These are phyloP conservation scores for Odontothrips loti DNA, from an alignment of 2,888 invertebrate genomes.

Conservation along the genomic window DNA sequence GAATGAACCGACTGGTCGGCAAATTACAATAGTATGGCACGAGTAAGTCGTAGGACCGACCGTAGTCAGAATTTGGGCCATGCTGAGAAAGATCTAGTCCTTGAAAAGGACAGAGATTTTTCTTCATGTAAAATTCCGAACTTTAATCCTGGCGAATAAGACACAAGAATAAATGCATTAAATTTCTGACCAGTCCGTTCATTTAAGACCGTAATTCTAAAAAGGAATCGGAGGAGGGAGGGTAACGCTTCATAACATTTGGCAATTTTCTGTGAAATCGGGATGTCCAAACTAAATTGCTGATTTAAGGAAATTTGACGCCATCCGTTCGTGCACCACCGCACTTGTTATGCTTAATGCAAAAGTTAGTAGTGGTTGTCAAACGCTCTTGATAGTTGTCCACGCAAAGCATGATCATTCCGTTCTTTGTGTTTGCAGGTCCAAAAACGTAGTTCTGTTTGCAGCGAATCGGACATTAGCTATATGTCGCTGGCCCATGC, in stretches of 20 bases:
- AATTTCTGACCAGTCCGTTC: not conserved
- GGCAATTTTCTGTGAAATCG: not conserved
- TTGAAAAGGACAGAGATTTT: too few species aligned
- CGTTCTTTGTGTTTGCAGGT: not conserved
- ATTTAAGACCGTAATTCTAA: not conserved
- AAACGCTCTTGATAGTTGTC: not conserved
- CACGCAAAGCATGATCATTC: not conserved
- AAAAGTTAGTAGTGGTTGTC: not conserved
- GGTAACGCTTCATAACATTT: slow-evolving; percentile 9
- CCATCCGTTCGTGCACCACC: not conserved
- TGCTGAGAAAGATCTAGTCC: too few species aligned
- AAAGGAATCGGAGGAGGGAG: slow-evolving; percentile 19
- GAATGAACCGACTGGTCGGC: not conserved
- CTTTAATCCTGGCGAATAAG: not conserved
- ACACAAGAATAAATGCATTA: not conserved
- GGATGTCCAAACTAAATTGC: not conserved
- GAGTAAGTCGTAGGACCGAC: not conserved
- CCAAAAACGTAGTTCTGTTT: not conserved
- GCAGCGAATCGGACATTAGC: not conserved
- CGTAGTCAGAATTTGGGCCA: not conserved
- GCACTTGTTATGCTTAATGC: not conserved
- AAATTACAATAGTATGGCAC: not conserved
- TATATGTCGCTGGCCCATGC: too few species aligned
- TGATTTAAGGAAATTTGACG: not conserved
- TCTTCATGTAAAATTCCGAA: not conserved